Base-by-base conservation (phyloP, 2,797 vertebrate genomes). In the Streptopelia turtur region DNA sequence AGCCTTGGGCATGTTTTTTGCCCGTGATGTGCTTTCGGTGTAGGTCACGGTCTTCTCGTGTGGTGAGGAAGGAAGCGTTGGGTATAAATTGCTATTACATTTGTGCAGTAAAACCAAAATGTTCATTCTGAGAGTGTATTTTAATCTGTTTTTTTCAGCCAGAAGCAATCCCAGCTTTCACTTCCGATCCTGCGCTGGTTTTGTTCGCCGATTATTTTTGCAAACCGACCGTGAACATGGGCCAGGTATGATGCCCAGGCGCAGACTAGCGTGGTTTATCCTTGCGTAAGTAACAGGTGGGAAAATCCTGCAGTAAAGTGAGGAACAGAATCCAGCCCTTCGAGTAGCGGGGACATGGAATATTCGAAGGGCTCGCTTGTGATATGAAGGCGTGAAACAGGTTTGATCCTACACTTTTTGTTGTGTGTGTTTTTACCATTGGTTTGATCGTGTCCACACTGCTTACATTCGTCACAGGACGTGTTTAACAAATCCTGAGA, bases 201-300 rank as follows among this genome's bases (percentile, higher is more conserved):
- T 99, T 99, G 30, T 99, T 99, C 35, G 99, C 99, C 0, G 99
- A 99, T 89, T 99, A 99, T 96, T 99, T 99, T 89, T 99, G 99
- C 97, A 99, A 99, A 96, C 98, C 98, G 1, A 97, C 98, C 30
- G 98, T 98, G 47, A 98, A 98, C 94, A 98, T 98, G 97, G 98
- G 99, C 83, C 98, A 98, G 87, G 99, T 99, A 98, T 97, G 98
- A 60, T 20, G 18, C 13, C 45, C 31, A 22, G 31, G 5, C 21
- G 5, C 41, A 55, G 22, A 37, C 21, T 37, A 30, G 5, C 24
- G 2, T 12, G 18, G 31, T 37, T 75, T 64, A 78, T 41, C 22
- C 52, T 71, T 64, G 43, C 24, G 3, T 24, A n/a, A 50, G 17
- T 39, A 49, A 87, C 35, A 89, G 8, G 12, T 31, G 25, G 66